These are phyloP conservation scores for Chrysolina americana DNA, from an alignment of 2,888 invertebrate genomes.

Conservation along the genomic window DNA sequence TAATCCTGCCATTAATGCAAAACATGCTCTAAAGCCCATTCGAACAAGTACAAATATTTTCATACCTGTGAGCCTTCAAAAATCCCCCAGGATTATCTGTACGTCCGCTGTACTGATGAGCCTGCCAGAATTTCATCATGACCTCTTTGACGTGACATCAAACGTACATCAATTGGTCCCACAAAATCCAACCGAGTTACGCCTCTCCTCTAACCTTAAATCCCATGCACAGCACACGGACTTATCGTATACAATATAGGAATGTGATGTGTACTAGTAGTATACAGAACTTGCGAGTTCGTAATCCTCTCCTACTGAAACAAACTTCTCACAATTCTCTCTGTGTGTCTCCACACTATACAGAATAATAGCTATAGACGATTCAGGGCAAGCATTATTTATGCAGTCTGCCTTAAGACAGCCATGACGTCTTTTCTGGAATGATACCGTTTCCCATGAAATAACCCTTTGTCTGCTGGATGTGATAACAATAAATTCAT, in stretches of 20 bases:
- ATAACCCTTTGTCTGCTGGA: slow-evolving; percentile 8
- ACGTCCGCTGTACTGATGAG: background rate
- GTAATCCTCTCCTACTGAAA: slow-evolving; percentile 12
- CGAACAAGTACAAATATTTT: background rate
- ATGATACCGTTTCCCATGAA: background rate
- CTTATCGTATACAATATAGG: slow-evolving; percentile 3
- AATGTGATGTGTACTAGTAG: slow-evolving; percentile 1
- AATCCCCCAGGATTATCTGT: background rate
- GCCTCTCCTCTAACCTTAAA: background rate
- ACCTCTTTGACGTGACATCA: background rate
- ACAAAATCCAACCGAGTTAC: background rate
- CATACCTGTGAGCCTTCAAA: background rate
- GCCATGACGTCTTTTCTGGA: slow-evolving; percentile 2
- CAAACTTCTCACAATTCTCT: slow-evolving; percentile 5
- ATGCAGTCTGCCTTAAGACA: background rate
- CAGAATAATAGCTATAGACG: slow-evolving; percentile 11
- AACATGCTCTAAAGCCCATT: background rate
- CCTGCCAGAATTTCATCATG: background rate
- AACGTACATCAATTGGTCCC: background rate
- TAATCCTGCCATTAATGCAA: background rate
- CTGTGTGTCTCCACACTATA: background rate
- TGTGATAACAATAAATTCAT: slow-evolving; percentile 9
- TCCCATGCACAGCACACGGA: background rate
- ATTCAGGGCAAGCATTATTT: slow-evolving; percentile 5
- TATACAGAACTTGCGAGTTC: background rate